Conservation (phyloP, 2,113 vertebrate genomes). For the Serranochromis macrocephalus region DNA sequence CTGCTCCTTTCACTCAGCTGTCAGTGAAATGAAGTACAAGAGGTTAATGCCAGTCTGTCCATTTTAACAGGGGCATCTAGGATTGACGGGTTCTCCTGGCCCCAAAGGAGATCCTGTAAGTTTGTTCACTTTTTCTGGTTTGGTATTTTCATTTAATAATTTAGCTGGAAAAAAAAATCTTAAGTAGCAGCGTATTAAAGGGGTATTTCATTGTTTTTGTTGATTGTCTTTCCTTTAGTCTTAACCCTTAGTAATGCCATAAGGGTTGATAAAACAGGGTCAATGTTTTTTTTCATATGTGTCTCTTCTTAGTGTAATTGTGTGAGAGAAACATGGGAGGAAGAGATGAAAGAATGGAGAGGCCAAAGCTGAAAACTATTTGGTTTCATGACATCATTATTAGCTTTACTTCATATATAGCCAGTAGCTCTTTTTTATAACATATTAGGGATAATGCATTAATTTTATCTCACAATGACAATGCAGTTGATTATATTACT, state of each 20-base stretch:
- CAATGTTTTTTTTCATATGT: not conserved
- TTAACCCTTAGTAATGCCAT: not conserved
- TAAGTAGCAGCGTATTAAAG: not conserved
- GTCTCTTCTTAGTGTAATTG: not conserved
- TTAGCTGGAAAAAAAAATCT: not conserved
- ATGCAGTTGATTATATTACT: not conserved
- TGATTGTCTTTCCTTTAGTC: not conserved
- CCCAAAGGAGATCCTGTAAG: slow-evolving; percentile 80
- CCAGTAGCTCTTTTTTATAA: not conserved
- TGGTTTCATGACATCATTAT: not conserved
- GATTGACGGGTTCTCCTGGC: slow-evolving; percentile 69
- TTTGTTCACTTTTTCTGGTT: not conserved
- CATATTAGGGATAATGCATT: not conserved
- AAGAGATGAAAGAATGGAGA: not conserved
- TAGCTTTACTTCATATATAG: not conserved
- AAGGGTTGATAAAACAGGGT: not conserved
- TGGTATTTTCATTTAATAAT: not conserved
- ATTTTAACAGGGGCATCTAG: slow-evolving; percentile 70
- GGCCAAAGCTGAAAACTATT: not conserved
- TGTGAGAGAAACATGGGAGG: not conserved
- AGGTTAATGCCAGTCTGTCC: not conserved
- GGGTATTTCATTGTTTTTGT: not conserved
- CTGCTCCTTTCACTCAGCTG: not conserved
- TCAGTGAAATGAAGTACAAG: not conserved
- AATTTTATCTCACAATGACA: not conserved